Conservation (phyloP, 2,113 vertebrate species). For the Podilymbus podiceps region DNA sequence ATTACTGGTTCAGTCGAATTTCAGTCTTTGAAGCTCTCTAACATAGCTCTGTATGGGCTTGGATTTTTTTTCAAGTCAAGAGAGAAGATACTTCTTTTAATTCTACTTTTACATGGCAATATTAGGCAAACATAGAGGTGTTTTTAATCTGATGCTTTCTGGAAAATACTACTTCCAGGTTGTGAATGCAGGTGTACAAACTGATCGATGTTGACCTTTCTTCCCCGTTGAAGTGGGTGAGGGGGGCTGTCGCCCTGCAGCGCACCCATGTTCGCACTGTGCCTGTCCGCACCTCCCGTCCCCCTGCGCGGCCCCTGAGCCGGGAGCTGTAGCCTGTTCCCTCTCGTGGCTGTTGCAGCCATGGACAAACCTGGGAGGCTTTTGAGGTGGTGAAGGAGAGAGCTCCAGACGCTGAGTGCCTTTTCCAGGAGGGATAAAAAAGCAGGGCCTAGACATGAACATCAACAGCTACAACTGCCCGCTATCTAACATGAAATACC, state of each 20-base stretch:
- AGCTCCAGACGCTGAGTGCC: neutral
- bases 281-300: neutral
- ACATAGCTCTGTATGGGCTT: neutral
- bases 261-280: accelerated
- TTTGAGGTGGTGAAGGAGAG: neutral
- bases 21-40: neutral
- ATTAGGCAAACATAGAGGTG: neutral
- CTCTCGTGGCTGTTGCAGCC: neutral
- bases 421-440: neutral
- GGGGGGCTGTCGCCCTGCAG: accelerated
- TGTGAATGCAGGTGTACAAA: neutral
- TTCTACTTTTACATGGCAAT: neutral
- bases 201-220: neutral
- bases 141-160: neutral
- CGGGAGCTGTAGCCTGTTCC: accelerated
- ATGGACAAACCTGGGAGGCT: neutral
- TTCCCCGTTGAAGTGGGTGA: accelerated
- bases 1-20: neutral
- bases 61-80: neutral
- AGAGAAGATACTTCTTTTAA: neutral
- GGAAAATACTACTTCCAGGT: neutral
- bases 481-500: accelerated
- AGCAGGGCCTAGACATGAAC: neutral
- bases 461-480: neutral
- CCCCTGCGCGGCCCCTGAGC: neutral